Conservation (phyloP, 1,140 invertebrate species). For the Venturia canescens region DNA sequence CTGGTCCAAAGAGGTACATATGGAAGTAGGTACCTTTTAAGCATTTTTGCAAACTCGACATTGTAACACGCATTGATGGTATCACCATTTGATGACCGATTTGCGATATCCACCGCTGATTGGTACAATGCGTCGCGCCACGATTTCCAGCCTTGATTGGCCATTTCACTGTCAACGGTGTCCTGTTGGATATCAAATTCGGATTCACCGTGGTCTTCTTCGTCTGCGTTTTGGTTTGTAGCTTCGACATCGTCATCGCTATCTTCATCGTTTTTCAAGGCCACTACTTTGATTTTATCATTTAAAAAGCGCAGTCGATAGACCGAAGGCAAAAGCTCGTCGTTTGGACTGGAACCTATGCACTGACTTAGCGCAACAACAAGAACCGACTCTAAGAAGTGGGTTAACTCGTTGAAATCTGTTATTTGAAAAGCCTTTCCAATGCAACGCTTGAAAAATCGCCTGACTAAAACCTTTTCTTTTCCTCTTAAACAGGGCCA, state of each 20-base stretch:
- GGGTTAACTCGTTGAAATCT: background rate
- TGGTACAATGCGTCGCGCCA: background rate
- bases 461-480: slow-evolving; percentile 13
- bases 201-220: too few relatives aligned
- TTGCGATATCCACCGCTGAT: background rate
- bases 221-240: too few relatives aligned
- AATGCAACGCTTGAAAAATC: slow-evolving; percentile 40
- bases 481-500: slow-evolving; percentile 43
- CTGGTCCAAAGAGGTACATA: background rate
- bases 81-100: background rate
- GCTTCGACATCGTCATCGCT: too few relatives aligned
- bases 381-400: slow-evolving; percentile 43
- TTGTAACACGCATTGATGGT: background rate
- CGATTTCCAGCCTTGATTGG: background rate
- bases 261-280: background rate
- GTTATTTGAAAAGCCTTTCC: slow-evolving; percentile 39
- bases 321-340: slow-evolving; percentile 29
- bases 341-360: background rate
- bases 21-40: background rate
- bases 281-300: slow-evolving; percentile 43
- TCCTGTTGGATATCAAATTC: too few relatives aligned
- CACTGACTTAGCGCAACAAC: slow-evolving; percentile 33
- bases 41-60: background rate
- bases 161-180: background rate
- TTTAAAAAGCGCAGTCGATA: slow-evolving; percentile 35